Evolutionary conservation across 2,797 vertebrate genomes (phyloP), one percentile per base, ranked within the genome.

Genomic region (Valencia hispanica): DNA sequence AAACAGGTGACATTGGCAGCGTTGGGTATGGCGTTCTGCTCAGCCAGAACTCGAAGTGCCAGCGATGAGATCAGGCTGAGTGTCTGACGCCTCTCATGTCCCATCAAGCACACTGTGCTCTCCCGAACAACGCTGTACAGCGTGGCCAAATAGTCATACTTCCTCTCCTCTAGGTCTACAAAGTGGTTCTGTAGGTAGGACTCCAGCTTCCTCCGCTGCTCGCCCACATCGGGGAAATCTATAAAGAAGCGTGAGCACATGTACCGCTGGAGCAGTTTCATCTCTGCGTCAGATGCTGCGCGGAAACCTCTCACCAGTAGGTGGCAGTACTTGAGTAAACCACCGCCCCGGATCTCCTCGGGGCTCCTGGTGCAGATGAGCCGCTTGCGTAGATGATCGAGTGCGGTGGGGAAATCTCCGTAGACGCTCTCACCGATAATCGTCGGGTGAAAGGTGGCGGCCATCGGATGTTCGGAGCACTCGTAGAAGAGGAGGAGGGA

Each of bases 231-330:
- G 4, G 98, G 95, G 87, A 99, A 99, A 94, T 99, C 98, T 86
- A 99, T 99, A 94, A 99, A 99, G 94, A 99, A 99, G 79, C 98
- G 96, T 0, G 98, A 99, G 88, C 98, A 99, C 98, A 99, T 99
- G 92, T 99, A 99, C 85, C 98, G 97, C 94, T 99, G 97, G 73
- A 99, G 95, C 77, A 96, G 95, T 85, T 98, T 98, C 96, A 99
- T 99, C 91, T 98, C 97, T 0, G 85, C 32, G 66, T 96, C 96
- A 0, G 96, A 97, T 41, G 96, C 98, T 0, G 97, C 97, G 27
- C 96, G 95, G 93, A 99, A 99, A 80, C 97, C 98, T 81, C 98
- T 96, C 85, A 99, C 97, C 89, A 99, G 91, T 84, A 99, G 96
- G 94, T 99, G 98, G 94, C 98, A 99, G 94, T 99, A 99, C 89